Evolutionary conservation across 2,888 invertebrate genomes (phyloP).

Genomic region (Podotricha telesiphe): DNA sequence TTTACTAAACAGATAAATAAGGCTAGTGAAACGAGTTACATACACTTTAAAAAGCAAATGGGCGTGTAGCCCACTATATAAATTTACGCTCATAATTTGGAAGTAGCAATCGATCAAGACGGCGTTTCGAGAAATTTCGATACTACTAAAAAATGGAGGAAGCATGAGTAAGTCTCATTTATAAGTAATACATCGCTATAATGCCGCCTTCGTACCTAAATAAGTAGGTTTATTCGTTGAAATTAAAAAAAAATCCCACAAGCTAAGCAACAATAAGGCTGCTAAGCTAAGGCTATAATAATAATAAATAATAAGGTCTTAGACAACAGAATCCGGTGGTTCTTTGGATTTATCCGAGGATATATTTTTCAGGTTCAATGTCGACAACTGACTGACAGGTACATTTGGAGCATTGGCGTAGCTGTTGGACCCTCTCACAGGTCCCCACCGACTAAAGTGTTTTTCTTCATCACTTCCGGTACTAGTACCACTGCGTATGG

Average conservation of each 20-base stretch:
- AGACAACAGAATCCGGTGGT: conserved; percentile 62
- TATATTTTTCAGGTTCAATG: conserved; percentile 63
- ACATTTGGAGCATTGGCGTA: conserved; percentile 62
- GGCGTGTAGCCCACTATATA: neutral
- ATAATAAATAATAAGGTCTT: conserved; percentile 21
- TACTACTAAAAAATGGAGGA: conserved; percentile 11
- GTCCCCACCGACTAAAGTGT: conserved; percentile 76
- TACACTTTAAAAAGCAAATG: neutral
- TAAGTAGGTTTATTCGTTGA: neutral
- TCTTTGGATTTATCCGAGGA: conserved; percentile 52
- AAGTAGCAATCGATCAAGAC: neutral
- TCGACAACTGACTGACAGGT: conserved; percentile 73
- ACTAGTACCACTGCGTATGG: conserved; percentile 47
- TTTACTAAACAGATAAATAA: conserved; percentile 3
- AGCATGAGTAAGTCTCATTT: conserved; percentile 14
- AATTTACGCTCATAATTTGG: neutral
- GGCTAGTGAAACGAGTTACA: neutral
- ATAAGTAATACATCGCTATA: neutral
- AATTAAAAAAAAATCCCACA: neutral
- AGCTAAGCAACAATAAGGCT: neutral
- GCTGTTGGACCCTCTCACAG: conserved; percentile 77
- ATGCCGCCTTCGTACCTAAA: conserved; percentile 2
- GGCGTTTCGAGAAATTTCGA: conserved; percentile 2
- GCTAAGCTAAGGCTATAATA: no score
- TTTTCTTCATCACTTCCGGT: conserved; percentile 49